Percentiles rank a stretch among this genome's conserved stretches.
Conservation (phyloP, 2,888 invertebrate species). For the Phalangium opilio region DNA sequence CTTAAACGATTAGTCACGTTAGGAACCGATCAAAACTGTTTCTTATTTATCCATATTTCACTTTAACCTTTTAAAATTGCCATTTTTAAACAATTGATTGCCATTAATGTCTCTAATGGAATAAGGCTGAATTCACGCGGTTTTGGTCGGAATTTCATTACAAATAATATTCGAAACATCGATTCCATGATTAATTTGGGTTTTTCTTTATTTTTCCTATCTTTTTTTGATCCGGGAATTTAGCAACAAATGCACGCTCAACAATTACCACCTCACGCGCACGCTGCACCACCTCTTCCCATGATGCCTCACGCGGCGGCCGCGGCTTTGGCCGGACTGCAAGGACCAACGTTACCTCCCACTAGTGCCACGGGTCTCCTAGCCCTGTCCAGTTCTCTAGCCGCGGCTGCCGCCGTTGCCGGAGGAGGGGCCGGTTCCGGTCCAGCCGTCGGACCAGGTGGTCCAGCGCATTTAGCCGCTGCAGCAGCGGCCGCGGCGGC, state of each 20-base stretch:
- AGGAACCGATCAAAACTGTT: too few relatives aligned
- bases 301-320: constrained; percentile 28
- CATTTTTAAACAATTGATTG: too few relatives aligned
- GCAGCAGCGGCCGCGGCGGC: constrained; percentile 33
- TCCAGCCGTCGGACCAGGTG: constrained; percentile 51
- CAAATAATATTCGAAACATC: too few relatives aligned
- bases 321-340: constrained; percentile 26
- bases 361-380: constrained; percentile 26
- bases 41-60: too few relatives aligned
- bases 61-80: too few relatives aligned
- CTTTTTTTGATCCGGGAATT: constrained; percentile 4
- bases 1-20: too few relatives aligned
- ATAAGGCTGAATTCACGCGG: too few relatives aligned
- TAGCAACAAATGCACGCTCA: constrained; percentile 89
- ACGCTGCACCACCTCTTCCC: constrained; percentile 39
- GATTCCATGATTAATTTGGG: too few relatives aligned
- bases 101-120: too few relatives aligned
- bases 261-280: constrained; percentile 50
- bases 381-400: constrained; percentile 24
- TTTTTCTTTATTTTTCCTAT: constrained; percentile 1
- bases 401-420: constrained; percentile 22
- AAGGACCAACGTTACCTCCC: constrained; percentile 23
- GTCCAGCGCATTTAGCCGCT: constrained; percentile 37
- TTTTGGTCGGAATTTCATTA: too few relatives aligned
- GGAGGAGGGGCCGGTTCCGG: constrained; percentile 31